Conservation (phyloP, 2,888 invertebrate species). For the Synanthedon vespiformis region DNA sequence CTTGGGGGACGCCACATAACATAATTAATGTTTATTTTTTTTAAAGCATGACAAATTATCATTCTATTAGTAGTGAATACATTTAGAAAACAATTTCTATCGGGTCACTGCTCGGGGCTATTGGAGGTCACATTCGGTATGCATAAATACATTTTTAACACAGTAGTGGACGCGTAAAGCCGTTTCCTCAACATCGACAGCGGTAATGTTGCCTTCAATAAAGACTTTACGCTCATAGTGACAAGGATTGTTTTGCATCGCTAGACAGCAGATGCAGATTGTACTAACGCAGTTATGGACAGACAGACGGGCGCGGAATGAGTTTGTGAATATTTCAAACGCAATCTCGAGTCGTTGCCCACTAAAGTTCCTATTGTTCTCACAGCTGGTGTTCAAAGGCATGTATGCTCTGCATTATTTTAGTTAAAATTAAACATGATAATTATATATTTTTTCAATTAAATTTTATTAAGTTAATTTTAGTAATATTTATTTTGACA, state of each 20-base stretch:
- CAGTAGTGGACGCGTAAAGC: constrained; percentile 25
- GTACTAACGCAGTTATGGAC: constrained; percentile 36
- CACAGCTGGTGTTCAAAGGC: constrained; percentile 11
- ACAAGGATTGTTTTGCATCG: constrained; percentile 9
- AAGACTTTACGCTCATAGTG: neutral
- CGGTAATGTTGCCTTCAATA: constrained; percentile 6
- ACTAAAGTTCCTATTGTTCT: constrained; percentile 60
- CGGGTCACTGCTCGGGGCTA: constrained; percentile 30
- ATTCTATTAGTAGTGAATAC: constrained; percentile 14
- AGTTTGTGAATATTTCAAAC: constrained; percentile 66
- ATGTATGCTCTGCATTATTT: constrained; percentile 32
- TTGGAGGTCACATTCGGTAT: constrained; percentile 37
- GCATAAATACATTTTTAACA: constrained; percentile 48
- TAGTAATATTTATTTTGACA: too few species aligned
- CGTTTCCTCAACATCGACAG: constrained; percentile 12
- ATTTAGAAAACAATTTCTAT: constrained; percentile 42
- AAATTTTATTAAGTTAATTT: too few species aligned
- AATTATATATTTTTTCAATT: too few species aligned
- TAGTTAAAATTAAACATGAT: too few species aligned
- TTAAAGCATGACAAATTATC: constrained; percentile 22
- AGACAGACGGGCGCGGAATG: constrained; percentile 61
- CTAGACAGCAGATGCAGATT: neutral
- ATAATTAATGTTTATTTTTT: neutral
- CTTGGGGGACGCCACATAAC: neutral
- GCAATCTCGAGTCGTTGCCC: constrained; percentile 58